Evolutionary conservation across 1,140 invertebrate genomes (phyloP), one percentile per base, ranked within the genome.

Genomic region (Calliphora vicina): DNA sequence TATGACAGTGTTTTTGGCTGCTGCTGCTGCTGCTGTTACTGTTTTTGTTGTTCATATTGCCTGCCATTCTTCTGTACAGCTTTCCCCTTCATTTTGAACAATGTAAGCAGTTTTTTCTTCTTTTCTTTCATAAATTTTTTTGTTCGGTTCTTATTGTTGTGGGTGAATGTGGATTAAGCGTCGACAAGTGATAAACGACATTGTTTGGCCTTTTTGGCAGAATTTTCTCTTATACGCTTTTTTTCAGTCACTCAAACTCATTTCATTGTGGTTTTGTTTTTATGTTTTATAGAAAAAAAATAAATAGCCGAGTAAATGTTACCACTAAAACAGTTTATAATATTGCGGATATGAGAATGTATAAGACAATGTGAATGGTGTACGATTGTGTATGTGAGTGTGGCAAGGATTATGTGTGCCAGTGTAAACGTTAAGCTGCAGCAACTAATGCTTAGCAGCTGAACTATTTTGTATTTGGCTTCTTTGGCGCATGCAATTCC

Each of bases 101-200:
- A 12, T 50, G 15, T 50, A 17, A 50, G 4, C 0, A 35, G 35
- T 50, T 50, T 6, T 50, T 6, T 50, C 17, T 67, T 20, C 61
- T 67, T 23, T 10, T 20, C 61, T 67, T 67, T 1, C n/a, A 25
- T 67, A 67, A 6, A 67, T 23, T 67, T 25, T 67, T 67, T 67
- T 67, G n/a, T 57, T 57, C n/a, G n/a, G 61, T 20, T 67, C n/a
- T 67, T 67, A 25, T 67, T 78, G 35, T 78, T 67, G 35, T 26
- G 74, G 74, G 74, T 78, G 35, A 43, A 23, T 43, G 74, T 78
- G 74, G 74, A 78, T 78, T 78, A 78, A 45, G 35, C 35, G 74
- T 78, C 27, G 74, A 81, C 80, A 81, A 61, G 80, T 67, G 57
- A 57, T 26, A 67, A 81, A 81, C 50, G 57, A 81, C 50, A 81